Evolutionary conservation across 2,888 invertebrate genomes (phyloP), one percentile per base, ranked within the genome.

Genomic region (Carabus problematicus): DNA sequence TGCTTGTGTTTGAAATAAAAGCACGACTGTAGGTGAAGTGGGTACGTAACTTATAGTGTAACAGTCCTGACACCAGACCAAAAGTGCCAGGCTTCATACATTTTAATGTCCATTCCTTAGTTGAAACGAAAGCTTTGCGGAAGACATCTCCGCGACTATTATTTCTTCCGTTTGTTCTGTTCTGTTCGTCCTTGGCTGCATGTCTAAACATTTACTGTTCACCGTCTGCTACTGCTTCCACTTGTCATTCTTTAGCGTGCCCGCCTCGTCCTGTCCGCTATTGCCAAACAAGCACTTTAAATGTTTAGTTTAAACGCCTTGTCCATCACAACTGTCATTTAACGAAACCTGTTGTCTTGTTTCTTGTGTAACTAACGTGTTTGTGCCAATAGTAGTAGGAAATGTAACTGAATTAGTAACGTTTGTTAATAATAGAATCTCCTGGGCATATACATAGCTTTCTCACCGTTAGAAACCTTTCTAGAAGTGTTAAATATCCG

Each of bases 241-340:
- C 52, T 18, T 19, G 18, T 16, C 52, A 12, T 29, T 29, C 29
- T 29, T 29, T 61, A 49, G 61, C 39, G 49, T 61, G 61, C 61
- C 40, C 56, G 43, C 52, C 12, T 16, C 52, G 16, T 9, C 45
- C 43, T 39, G 45, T 42, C 64, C 45, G 62, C 39, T 62, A 49
- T 62, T 62, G 29, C 47, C 62, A 18, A 62, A 62, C 62, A 62
- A 62, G 29, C 62, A 45, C 64, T 64, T 56, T 64, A 56, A 64
- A 64, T 64, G 64, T 64, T 64, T 56, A 45, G 54, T 64, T 64
- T 19, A 64, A 64, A 64, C 64, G 64, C 45, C 55, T 55, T 64
- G 64, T 64, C 64, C 56, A 45, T 64, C 64, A 64, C 52, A 64
- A 19, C 55, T 64, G 64, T 55, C 64, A 56, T 55, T 64, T 64